These are phyloP conservation scores for Typhlichthys eigenmanni DNA, from an alignment of 2,797 vertebrate genomes.

Conservation along the genomic window DNA sequence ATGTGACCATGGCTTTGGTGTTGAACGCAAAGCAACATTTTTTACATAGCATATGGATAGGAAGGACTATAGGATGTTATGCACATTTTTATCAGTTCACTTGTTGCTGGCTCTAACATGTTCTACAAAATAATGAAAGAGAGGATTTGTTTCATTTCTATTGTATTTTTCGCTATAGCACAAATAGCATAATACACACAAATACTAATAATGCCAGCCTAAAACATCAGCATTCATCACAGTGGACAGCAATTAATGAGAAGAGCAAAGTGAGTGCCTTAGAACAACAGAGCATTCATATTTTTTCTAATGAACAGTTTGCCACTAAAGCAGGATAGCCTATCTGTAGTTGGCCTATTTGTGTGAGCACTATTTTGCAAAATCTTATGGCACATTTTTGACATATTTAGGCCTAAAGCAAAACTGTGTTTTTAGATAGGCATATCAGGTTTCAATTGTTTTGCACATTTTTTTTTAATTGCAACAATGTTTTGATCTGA, in stretches of 20 bases:
- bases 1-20: too few species aligned
- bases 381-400: too few species aligned
- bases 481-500: too few species aligned
- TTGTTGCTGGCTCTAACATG: too few species aligned
- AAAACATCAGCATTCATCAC: constrained; percentile 25
- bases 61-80: too few species aligned
- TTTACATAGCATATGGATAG: too few species aligned
- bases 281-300: neutral
- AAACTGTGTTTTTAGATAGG: neutral
- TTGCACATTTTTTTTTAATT: neutral
- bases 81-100: too few species aligned
- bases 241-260: constrained; percentile 10
- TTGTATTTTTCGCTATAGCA: constrained; percentile 1
- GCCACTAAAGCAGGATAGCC: constrained; percentile 1
- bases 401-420: too few species aligned
- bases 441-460: neutral
- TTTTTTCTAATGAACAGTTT: neutral
- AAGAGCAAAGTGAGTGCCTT: neutral
- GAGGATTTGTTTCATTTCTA: constrained; percentile 3
- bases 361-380: too few species aligned
- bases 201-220: constrained; percentile 6
- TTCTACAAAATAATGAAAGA: constrained; percentile 2
- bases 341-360: neutral
- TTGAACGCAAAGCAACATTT: too few species aligned
- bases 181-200: neutral